Evolutionary conservation across 2,797 vertebrate species (phyloP).

Genomic region (Sandelia bainsii): DNA sequence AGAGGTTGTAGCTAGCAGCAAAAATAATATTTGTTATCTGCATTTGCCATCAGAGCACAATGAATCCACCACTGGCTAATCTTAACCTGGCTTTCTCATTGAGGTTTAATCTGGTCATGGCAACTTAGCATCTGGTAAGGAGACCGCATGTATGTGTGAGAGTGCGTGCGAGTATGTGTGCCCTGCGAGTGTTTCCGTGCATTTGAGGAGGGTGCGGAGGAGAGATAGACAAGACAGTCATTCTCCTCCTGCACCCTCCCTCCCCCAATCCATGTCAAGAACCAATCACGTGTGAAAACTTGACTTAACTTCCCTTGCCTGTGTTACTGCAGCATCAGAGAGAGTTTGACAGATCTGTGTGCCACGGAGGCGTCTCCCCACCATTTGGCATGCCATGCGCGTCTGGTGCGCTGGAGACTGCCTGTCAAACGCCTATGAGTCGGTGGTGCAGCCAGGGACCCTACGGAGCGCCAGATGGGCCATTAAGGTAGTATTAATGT

Average conservation of each 20-base stretch:
- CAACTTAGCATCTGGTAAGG: conserved; percentile 72
- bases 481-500: conserved; percentile 99
- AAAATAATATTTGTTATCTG: conserved; percentile 80
- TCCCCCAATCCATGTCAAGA: conserved; percentile 82
- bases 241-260: conserved; percentile 71
- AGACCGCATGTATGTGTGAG: conserved; percentile 2
- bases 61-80: conserved; percentile 78
- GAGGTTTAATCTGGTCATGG: conserved; percentile 82
- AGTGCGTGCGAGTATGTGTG: conserved; percentile 27
- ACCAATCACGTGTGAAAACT: conserved; percentile 90
- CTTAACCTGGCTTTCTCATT: conserved; percentile 82
- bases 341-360: conserved; percentile 98
- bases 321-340: conserved; percentile 91
- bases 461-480: conserved; percentile 99
- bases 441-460: conserved; percentile 99
- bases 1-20: conserved; percentile 75
- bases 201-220: conserved; percentile 55
- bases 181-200: conserved; percentile 37
- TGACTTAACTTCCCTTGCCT: conserved; percentile 86
- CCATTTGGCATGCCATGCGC: conserved; percentile 98
- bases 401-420: conserved; percentile 99
- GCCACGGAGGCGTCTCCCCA: conserved; percentile 94
- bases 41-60: conserved; percentile 73
- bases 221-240: conserved; percentile 79
- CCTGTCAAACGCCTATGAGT: conserved; percentile 99